Evolutionary conservation across 2,888 invertebrate species (phyloP), one percentile per base, ranked within the genome.

Genomic region (Trichacis sp.): DNA sequence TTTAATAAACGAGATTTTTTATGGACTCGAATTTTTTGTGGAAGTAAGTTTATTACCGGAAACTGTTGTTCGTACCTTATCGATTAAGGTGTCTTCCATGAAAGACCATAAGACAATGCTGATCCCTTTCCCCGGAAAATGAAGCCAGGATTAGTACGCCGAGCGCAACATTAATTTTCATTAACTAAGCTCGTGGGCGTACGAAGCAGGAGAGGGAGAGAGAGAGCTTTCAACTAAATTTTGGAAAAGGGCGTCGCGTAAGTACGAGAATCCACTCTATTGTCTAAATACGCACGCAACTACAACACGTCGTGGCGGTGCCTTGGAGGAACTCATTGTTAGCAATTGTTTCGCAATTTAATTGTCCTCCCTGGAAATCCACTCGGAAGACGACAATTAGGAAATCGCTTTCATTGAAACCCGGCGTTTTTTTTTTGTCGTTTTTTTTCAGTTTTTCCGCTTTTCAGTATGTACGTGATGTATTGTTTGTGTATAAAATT

Each of bases 161-260:
- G 52, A 57, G 56, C 56, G 56, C 50, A 30, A 53, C 61, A 65
- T 65, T 65, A 61, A 65, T 65, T 65, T 56, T 65, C 65, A 65
- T 65, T 65, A 65, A 33, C 57, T 36, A 54, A 56, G 54, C 46
- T 40, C 49, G 65, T 61, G 33, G n/a, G 33, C 56, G 33, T 56
- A 47, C 52, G 50, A 57, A 57, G 29, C 60, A 57, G 56, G 65
- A 52, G 42, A 56, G 51, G 24, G 24, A 24, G 8, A 24, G 24
- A 24, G 24, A 64, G 55, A 54, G 64, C 55, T 59, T 64, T 58
- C 12, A 33, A 29, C 24, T 43, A 15, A 15, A 45, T 51, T 52
- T 52, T 48, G 47, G 47, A 30, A 40, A 40, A 64, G 64, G 56
- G 49, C 45, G 14, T 24, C 5, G 20, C 20, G 33, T 46, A 17